Evolutionary conservation across 1,140 invertebrate genomes (phyloP), one percentile per base, ranked within the genome.

Genomic region (Bacillus rossius): DNA sequence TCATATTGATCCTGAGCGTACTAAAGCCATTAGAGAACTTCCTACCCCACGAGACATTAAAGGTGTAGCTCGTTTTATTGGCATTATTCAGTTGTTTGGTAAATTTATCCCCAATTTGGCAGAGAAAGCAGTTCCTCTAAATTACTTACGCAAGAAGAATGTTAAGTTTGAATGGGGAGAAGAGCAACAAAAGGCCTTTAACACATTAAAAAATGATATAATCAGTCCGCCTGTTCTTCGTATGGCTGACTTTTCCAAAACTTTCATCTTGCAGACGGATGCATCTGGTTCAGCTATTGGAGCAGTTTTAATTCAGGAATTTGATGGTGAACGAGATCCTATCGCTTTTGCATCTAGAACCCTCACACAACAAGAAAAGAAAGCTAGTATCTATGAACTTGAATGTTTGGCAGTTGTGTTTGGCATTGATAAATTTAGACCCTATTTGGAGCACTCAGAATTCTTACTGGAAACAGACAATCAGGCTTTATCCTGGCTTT

Each of bases 371-470:
- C 57, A 64, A 1, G 77, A 81, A 66, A 57, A 52, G 10, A 70
- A 71, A 16, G 79, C 75, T 48, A 60, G 59, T 0, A 68, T 67
- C 14, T 71, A 71, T 0, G 73, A 80, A 63, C 57, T 68, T 52
- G 77, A 79, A 69, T 34, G 69, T 17, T 62, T 80, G 26, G 74
- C 73, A 5, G 63, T 78, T 8, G 49, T 79, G 0, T 65, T 65
- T 56, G 75, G 71, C 8, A 64, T 79, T 1, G 66, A 75, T 56
- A 66, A 76, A 41, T 78, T 77, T 59, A 41, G 68, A 19, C 61
- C 67, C 5, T 81, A 76, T 63, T 40, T 78, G 26, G 67, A 74
- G 20, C 47, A 49, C 19, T 14, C 3, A 5, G 10, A 19, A 3
- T 49, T 49, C 3, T 5, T n/a, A n/a, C 26, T 49, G 19, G n/a